Evolutionary conservation across 2,888 invertebrate species (phyloP).

Genomic region (Diarsia rubi): DNA sequence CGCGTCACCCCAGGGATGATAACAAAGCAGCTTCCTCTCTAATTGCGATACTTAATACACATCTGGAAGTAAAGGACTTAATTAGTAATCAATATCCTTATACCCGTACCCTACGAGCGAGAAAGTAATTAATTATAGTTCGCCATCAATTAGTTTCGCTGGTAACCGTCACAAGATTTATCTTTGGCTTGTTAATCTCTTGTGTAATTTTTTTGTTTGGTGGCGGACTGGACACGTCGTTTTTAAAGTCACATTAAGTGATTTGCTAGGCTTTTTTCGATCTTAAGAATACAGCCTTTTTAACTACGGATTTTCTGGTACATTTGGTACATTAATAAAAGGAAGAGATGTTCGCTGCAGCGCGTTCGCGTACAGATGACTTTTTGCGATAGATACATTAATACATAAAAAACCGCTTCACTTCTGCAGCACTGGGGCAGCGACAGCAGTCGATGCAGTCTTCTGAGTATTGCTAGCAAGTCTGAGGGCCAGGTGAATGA

Average conservation of each 20-base stretch:
- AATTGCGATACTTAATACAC: slow-evolving; percentile 61
- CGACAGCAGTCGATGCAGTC: no score
- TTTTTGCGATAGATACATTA: no score
- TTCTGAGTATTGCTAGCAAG: no score
- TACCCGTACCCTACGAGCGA: slow-evolving; percentile 11
- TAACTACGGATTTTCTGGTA: not conserved
- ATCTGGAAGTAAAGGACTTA: slow-evolving; percentile 49
- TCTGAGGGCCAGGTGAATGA: no score
- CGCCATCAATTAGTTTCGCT: slow-evolving; percentile 26
- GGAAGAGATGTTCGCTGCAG: no score
- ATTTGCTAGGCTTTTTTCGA: not conserved
- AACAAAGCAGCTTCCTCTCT: slow-evolving; percentile 50
- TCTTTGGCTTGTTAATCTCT: slow-evolving; percentile 12
- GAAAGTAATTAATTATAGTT: slow-evolving; percentile 52
- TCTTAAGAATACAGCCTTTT: not conserved
- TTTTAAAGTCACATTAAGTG: not conserved
- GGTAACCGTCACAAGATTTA: slow-evolving; percentile 10
- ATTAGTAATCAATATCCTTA: slow-evolving; percentile 60
- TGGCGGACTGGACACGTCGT: not conserved
- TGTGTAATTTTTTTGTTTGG: not conserved
- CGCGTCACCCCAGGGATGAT: slow-evolving; percentile 34
- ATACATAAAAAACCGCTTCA: no score
- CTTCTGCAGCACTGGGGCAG: no score
- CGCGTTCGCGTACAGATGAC: no score
- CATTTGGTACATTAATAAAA: not conserved